Base-by-base conservation (phyloP, 2,113 vertebrate species). In the Fregata magnificens region DNA sequence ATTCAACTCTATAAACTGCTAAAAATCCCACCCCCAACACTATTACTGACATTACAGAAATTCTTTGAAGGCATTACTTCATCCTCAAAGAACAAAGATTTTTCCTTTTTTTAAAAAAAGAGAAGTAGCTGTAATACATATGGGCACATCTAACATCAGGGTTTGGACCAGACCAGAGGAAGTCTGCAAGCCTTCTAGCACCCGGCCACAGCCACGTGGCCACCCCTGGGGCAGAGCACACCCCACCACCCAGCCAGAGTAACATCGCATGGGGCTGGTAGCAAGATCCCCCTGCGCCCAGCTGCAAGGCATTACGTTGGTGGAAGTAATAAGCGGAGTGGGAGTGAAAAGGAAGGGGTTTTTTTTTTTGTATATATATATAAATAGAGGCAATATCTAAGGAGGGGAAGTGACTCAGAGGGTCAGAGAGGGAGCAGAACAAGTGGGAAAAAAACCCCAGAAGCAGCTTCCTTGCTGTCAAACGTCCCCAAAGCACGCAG, bases 321-420 rank as follows among this genome's bases (percentile, higher is more conserved):
- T 61, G 9, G 47, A 44, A 67, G 76, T 63, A 78, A 84, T 25
- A 70, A 44, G 44, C 14, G 76, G 62, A 95, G 65, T 71, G 77
- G 80, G 56, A 97, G 86, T 53, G 45, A 93, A 95, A 94, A 93
- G 91, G 91, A 95, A 93, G 93, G 80, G 38, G 2, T 7, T 94
- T 82, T 63, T 49, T 61, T 45, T 80, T 73, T 81, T 10, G 34
- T 13, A 32, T 53, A 31, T n/a, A 44, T 11, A 20, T 95, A 95
- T 67, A 93, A 95, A 97, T 95, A 95, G 90, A 96, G 59, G 66
- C 88, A 66, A 93, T 95, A 95, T 96, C 95, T 95, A 95, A 96
- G 62, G 50, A 94, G 74, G 67, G 96, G 96, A 96, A 96, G 52
- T 96, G 95, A 97, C 95, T 97, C 93, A 97, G 88, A 79, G 62